These are phyloP conservation scores for Elephantulus edwardii DNA, from an alignment of 2,113 vertebrate genomes.

Conservation along the genomic window DNA sequence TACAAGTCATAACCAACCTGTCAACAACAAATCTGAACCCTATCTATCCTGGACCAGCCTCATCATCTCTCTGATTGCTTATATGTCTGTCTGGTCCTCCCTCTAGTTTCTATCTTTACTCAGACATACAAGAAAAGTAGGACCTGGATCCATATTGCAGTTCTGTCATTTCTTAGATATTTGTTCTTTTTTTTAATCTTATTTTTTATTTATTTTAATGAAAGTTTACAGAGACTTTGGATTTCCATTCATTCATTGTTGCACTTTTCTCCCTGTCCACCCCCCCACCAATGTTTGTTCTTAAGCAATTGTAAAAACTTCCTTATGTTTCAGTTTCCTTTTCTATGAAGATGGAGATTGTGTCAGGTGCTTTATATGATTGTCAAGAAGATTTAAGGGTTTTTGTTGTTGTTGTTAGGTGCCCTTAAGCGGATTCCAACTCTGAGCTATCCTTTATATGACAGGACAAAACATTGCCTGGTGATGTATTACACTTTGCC, in stretches of 20 bases:
- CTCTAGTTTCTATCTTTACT: neutral
- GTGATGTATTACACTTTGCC: neutral
- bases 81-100: neutral
- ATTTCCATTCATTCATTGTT: no score
- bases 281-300: neutral
- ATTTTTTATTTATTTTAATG: no score
- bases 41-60: no score
- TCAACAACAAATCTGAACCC: no score
- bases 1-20: no score
- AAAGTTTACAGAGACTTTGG: no score
- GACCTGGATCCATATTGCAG: neutral
- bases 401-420: neutral
- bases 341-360: neutral
- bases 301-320: neutral
- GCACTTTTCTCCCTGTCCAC: no score
- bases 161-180: neutral
- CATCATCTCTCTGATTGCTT: neutral
- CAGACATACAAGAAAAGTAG: neutral
- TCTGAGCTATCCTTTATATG: neutral
- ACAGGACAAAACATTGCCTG: no score
- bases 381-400: neutral
- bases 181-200: no score
- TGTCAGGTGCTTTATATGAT: neutral
- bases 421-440: neutral
- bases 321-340: neutral